These are phyloP conservation scores for Ammodytes marinus DNA, from an alignment of 2,113 vertebrate genomes.

Conservation along the genomic window DNA sequence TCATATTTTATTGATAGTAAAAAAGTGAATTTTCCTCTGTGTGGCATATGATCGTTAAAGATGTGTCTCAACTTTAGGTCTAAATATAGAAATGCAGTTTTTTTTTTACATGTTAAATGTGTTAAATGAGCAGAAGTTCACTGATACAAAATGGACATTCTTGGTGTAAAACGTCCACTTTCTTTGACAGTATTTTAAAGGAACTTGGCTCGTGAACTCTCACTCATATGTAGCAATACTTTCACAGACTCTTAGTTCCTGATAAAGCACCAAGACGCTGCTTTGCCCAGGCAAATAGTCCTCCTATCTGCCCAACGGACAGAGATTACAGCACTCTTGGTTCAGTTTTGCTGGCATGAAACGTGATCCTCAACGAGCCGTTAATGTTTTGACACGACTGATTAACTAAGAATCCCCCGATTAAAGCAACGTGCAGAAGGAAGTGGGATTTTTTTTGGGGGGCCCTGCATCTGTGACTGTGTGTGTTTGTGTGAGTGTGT, in stretches of 20 bases:
- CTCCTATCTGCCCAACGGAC: slow-evolving; percentile 73
- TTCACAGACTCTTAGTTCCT: slow-evolving; percentile 69
- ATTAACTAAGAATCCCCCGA: slow-evolving; percentile 83
- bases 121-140: not conserved
- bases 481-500: slow-evolving; percentile 58
- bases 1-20: not conserved
- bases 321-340: slow-evolving; percentile 68
- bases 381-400: slow-evolving; percentile 84
- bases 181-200: slow-evolving; percentile 51
- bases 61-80: not conserved
- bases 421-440: slow-evolving; percentile 83
- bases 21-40: not conserved
- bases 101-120: not conserved
- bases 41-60: not conserved
- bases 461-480: slow-evolving; percentile 66
- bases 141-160: not conserved
- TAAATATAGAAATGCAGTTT: not conserved
- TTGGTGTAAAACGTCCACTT: slow-evolving; percentile 33
- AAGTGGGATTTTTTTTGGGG: slow-evolving; percentile 74
- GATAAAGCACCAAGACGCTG: slow-evolving; percentile 39
- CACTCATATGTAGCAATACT: slow-evolving; percentile 62
- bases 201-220: slow-evolving; percentile 37
- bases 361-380: slow-evolving; percentile 71
- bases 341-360: slow-evolving; percentile 62
- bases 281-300: slow-evolving; percentile 48